Evolutionary conservation across 1,140 invertebrate species (phyloP), one percentile per base, ranked within the genome.

Genomic region (Latrodectus geometricus): DNA sequence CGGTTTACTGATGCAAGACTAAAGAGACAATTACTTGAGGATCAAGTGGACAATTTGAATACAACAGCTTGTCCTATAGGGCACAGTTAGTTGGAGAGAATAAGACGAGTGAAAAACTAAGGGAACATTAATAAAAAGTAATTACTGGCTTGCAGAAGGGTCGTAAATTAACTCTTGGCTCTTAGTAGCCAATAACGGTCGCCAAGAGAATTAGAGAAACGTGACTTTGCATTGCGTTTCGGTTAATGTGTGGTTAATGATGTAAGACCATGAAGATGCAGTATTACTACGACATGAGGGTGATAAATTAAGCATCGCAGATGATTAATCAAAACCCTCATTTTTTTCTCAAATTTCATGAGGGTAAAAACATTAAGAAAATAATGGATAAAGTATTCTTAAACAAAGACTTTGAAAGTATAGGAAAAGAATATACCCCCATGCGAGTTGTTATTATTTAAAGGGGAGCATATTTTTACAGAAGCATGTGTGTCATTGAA

Each of bases 191-290:
- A 61, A 74, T 20, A 76, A 76, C 20, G 76, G 54, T 68, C 76
- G 17, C 21, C 61, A 78, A 61, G 61, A 35, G 56, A 66, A 54
- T 21, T n/a, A 12, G 7, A 65, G 76, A 68, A 49, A 65, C 61
- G 76, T 78, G 76, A 78, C 76, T 78, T 78, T 48, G 76, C 76
- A 78, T 66, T 78, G 76, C 66, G 23, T 66, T 78, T 78, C 76
- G 66, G 76, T 78, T 78, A 78, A 78, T 78, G 76, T 66, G 35
- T 17, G 76, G 52, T 78, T 78, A 78, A 78, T 78, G 76, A 78
- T 78, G 76, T 54, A 50, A 49, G 66, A 78, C 76, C 61, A 78
- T 78, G 56, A 65, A 78, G 76, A 78, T 48, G 61, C 23, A 17
- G 74, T 68, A 78, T 68, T 78, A 48, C 35, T 23, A 23, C 61